Evolutionary conservation across 92 coral and sea anemone genomes (phyloP).

Genomic region (Bergia puertoricense): DNA sequence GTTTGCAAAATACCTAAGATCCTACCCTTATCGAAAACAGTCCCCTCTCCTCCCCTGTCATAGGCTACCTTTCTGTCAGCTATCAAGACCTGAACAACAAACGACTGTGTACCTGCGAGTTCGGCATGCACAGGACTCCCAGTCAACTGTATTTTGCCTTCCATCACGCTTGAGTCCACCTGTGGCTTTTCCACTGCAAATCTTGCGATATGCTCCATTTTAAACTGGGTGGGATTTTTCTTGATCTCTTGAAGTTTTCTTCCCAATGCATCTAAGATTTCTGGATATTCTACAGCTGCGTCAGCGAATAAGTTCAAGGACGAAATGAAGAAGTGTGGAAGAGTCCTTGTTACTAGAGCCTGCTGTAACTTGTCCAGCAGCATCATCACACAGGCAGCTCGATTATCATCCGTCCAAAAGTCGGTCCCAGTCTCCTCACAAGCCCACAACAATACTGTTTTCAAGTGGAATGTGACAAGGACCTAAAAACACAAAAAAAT

Average conservation of each 20-base stretch:
- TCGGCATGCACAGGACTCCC: neutral
- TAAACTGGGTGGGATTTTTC: constrained; percentile 55
- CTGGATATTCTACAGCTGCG: constrained; percentile 50
- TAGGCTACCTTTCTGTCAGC: too few relatives aligned
- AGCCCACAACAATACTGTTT: constrained; percentile 69
- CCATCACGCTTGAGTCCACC: neutral
- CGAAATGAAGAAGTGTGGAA: constrained; percentile 69
- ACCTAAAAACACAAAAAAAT: constrained; percentile 13
- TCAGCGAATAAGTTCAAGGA: constrained; percentile 64
- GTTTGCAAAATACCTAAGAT: too few relatives aligned
- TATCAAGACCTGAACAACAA: too few relatives aligned
- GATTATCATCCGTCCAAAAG: constrained; percentile 63
- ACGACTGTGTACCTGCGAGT: neutral
- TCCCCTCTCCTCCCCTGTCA: too few relatives aligned
- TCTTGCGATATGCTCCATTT: constrained; percentile 28
- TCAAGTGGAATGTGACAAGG: constrained; percentile 65
- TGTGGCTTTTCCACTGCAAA: neutral
- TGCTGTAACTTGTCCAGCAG: constrained; percentile 59
- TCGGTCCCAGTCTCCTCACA: constrained; percentile 57
- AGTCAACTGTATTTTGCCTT: neutral
- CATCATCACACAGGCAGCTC: constrained; percentile 69
- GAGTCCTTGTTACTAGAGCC: constrained; percentile 49
- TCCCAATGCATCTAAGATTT: constrained; percentile 52
- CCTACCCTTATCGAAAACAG: too few relatives aligned
- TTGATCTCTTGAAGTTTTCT: constrained; percentile 50